phyloP scores from a whole-genome alignment of 1,140 invertebrate species.

The Musca domestica region DNA sequence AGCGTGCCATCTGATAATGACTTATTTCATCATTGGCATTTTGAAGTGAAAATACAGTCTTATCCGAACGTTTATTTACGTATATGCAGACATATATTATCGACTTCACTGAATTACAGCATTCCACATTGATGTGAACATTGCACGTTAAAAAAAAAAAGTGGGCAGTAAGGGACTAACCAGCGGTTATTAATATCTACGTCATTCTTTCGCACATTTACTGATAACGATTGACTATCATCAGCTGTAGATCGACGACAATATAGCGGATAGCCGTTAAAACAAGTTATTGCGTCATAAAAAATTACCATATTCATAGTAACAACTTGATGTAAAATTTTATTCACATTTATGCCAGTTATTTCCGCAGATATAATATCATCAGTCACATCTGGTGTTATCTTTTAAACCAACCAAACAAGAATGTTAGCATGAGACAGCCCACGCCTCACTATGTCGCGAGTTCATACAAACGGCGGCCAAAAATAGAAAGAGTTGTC shows the following conservation, averaged over 20 bases:
- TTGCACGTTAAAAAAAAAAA: slow-evolving; percentile 28
- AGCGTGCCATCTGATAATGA: slow-evolving; percentile 44
- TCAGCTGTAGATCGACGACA: slow-evolving; percentile 45
- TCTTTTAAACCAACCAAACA: slow-evolving; percentile 10
- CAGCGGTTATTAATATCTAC: no score
- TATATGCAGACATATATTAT: slow-evolving; percentile 56
- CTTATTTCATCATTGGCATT: slow-evolving; percentile 34
- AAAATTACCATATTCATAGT: slow-evolving; percentile 6
- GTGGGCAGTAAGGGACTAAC: slow-evolving; percentile 12
- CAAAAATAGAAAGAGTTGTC: no score
- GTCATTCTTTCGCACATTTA: no score
- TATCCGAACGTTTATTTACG: slow-evolving; percentile 52
- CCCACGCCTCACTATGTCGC: no score
- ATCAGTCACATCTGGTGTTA: no score
- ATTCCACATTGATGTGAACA: no score
- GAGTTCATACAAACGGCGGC: no score
- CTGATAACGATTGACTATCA: no score
- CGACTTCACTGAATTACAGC: no score
- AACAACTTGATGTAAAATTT: not conserved
- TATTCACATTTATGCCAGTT: slow-evolving; percentile 38
- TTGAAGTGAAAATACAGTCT: slow-evolving; percentile 40
- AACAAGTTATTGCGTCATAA: slow-evolving; percentile 35
- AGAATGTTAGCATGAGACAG: slow-evolving; percentile 24
- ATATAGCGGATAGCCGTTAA: slow-evolving; percentile 55
- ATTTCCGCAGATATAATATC: slow-evolving; percentile 44